A percentile compares a stretch with the other conserved stretches of the same genome.
phyloP scores from a whole-genome alignment of 1,140 invertebrate genomes.

The Pollicipes pollicipes region DNA sequence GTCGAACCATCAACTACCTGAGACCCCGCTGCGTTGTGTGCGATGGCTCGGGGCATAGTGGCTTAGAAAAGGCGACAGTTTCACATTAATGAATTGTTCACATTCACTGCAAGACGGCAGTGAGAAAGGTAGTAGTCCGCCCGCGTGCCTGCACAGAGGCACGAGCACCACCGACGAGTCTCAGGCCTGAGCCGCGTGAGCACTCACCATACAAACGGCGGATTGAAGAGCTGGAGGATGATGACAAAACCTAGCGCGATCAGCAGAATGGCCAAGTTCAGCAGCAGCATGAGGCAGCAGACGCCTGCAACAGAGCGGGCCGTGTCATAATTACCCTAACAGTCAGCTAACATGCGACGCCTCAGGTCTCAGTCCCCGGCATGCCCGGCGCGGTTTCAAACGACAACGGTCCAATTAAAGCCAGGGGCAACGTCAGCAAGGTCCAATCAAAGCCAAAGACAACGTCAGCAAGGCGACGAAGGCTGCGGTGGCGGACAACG shows the following conservation, averaged over 20 bases:
- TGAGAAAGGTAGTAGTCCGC: background rate
- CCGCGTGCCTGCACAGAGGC: no score
- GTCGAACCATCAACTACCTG: no score
- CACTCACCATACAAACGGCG: constrained; percentile 60
- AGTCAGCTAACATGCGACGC: constrained; percentile 6
- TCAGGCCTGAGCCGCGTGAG: no score
- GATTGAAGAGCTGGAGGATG: constrained; percentile 70
- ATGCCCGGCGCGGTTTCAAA: background rate
- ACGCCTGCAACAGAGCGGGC: constrained; percentile 29
- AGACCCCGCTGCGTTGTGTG: no score
- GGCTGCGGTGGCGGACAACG: no score
- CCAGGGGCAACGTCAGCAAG: background rate
- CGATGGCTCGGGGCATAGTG: no score
- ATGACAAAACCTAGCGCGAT: constrained; percentile 75
- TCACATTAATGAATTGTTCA: constrained; percentile 8
- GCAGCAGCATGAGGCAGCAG: constrained; percentile 69
- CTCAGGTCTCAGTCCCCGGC: background rate
- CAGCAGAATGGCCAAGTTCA: constrained; percentile 64
- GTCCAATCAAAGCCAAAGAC: background rate
- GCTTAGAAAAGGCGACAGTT: no score
- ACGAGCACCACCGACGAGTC: no score
- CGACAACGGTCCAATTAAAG: background rate
- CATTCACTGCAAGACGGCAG: constrained; percentile 4
- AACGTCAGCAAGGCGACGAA: no score
- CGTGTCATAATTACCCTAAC: constrained; percentile 5